Evolutionary conservation across 1,140 invertebrate species (phyloP), one percentile per base, ranked within the genome.

Genomic region (Luehdorfia chinensis): DNA sequence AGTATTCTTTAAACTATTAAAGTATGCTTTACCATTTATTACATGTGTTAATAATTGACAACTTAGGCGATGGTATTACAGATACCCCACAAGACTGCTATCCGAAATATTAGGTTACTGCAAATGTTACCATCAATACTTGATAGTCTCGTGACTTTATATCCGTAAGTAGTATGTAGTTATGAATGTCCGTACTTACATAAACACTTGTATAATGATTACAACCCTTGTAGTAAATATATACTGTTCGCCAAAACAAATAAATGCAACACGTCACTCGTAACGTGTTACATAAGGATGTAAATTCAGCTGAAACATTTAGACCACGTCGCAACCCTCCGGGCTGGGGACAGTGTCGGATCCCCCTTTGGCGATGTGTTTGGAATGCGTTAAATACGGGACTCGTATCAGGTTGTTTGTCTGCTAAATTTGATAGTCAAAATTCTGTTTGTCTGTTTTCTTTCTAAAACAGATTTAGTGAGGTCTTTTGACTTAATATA

Each of bases 221-320:
- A 28, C 13, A 27, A 43, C 39, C 25, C 25, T 18, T 14, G 36
- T 15, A 8, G 36, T 39, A 25, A 14, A 39, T 25, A 34, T 23
- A 4, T 13, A 28, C 25, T 14, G 18, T 9, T 14, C 13, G 25
- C 14, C 25, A 43, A 43, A 43, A 34, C 32, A 25, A 52, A 45
- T 37, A 54, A 34, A 50, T 53, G 36, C 27, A 47, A 9, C 21
- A 27, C 13, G 27, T 39, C 13, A 48, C 27, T 31, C 47, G 41
- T 53, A 41, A 27, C 37, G 32, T 41, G 47, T 54, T 50, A 54
- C 55, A 56, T 64, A 49, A 45, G 49, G 56, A 70, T 75, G 64
- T 73, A 75, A 70, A 75, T 74, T 60, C 36, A 50, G 44, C 59
- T 75, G 71, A 75, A 76, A 75, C 70, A 80, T 75, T 75, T 74